A percentile compares a stretch with the other conserved stretches of the same genome.
Conservation (phyloP, 2,797 vertebrate species). For the Psittacula echo region DNA sequence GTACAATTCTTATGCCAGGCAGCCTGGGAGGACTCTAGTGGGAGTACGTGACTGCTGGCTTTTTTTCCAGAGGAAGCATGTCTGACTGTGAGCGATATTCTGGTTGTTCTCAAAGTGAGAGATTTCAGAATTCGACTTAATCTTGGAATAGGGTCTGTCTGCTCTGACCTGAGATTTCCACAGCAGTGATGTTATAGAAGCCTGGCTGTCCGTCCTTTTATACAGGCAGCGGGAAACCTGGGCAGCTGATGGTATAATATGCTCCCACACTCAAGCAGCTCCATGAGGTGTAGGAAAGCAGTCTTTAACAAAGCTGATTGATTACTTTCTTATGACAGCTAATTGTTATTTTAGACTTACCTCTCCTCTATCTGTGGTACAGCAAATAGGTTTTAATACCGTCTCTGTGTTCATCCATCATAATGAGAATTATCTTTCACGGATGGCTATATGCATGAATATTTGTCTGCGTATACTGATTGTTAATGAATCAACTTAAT, state of each 20-base stretch:
- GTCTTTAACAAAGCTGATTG: constrained; percentile 14
- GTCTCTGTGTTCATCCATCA: not conserved
- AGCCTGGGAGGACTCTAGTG: not conserved
- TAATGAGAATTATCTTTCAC: not conserved
- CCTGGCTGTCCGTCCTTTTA: not conserved
- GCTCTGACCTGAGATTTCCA: not conserved
- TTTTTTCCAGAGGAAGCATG: not conserved
- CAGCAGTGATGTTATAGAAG: not conserved
- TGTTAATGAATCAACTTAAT: not conserved
- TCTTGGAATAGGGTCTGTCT: not conserved
- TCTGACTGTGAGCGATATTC: not conserved
- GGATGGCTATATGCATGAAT: not conserved
- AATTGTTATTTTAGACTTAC: not conserved
- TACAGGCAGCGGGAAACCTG: not conserved
- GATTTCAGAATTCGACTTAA: not conserved
- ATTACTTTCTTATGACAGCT: constrained; percentile 4
- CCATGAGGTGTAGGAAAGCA: not conserved
- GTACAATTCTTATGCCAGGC: fast-evolving
- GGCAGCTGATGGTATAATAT: not conserved
- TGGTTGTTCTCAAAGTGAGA: not conserved
- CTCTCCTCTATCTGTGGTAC: not conserved
- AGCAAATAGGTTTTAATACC: not conserved
- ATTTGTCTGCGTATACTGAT: not conserved
- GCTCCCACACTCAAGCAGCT: not conserved
- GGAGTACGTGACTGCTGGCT: fast-evolving